Conservation (phyloP, 2,888 invertebrate species). For the Steinernema scapterisci region DNA sequence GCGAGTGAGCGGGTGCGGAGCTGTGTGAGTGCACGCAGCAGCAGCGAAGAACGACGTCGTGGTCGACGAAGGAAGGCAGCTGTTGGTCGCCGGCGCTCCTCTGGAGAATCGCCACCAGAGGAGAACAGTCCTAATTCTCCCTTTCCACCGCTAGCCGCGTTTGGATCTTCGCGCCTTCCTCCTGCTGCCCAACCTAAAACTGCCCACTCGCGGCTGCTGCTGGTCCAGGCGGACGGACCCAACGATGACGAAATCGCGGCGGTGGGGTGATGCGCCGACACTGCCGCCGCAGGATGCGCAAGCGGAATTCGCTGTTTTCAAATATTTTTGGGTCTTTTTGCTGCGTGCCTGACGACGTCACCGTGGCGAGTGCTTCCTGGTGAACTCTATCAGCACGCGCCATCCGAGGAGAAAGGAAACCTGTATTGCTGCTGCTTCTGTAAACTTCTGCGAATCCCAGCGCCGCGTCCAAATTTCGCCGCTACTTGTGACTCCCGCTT, state of each 20-base stretch:
- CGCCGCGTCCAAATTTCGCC: too few relatives aligned
- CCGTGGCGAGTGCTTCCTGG: neutral
- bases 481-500: too few relatives aligned
- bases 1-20: conserved; percentile 10
- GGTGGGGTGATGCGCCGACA: conserved; percentile 2
- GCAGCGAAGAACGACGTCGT: neutral
- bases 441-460: neutral
- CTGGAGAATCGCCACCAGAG: neutral
- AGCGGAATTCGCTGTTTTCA: conserved; percentile 9
- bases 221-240: neutral
- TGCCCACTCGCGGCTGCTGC: too few relatives aligned
- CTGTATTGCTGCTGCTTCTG: neutral
- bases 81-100: neutral
- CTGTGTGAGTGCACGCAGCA: neutral
- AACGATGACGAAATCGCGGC: conserved; percentile 23
- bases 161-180: neutral
- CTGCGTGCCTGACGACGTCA: conserved; percentile 18
- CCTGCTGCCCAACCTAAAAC: neutral
- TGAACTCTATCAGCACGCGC: neutral
- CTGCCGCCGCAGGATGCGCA: neutral
- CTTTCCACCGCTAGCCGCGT: neutral
- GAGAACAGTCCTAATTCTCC: neutral
- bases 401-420: neutral
- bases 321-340: conserved; percentile 28
- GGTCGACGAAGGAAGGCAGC: neutral